Evolutionary conservation across 92 coral and sea anemone genomes (phyloP).

Genomic region (Paragorgia papillata): DNA sequence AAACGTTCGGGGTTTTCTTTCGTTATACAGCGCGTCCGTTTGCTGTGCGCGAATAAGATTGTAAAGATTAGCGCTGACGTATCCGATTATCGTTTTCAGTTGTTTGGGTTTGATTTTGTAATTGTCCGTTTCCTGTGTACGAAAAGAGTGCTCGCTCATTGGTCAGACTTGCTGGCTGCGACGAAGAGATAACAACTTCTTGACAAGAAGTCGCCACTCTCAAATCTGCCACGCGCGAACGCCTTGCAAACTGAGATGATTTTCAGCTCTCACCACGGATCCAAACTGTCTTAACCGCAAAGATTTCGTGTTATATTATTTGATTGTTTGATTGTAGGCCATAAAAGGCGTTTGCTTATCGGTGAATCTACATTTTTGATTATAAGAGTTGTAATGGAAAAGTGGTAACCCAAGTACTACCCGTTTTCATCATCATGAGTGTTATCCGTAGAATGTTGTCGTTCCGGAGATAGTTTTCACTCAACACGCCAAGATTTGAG

Average conservation of each 20-base stretch:
- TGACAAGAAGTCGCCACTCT: constrained; percentile 25
- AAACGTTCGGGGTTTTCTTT: constrained; percentile 9
- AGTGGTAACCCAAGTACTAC: too few relatives aligned
- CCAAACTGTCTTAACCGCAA: too few relatives aligned
- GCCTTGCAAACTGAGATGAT: background rate
- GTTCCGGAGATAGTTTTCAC: too few relatives aligned
- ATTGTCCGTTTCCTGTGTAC: constrained; percentile 31
- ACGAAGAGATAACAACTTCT: constrained; percentile 40
- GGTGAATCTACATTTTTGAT: too few relatives aligned
- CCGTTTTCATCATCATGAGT: too few relatives aligned
- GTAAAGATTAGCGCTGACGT: constrained; percentile 32
- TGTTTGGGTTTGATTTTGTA: constrained; percentile 18
- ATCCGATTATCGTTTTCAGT: constrained; percentile 30
- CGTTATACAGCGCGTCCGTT: background rate
- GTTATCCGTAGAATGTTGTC: too few relatives aligned
- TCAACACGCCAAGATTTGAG: too few relatives aligned
- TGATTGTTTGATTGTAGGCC: too few relatives aligned
- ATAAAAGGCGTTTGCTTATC: too few relatives aligned
- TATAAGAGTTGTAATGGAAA: too few relatives aligned
- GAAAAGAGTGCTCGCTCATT: constrained; percentile 15
- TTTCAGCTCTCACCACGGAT: background rate
- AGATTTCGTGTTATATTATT: too few relatives aligned
- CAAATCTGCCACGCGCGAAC: constrained; percentile 40
- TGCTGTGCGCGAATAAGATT: constrained; percentile 28
- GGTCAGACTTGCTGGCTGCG: constrained; percentile 34